These are phyloP conservation scores for Sandelia bainsii DNA, from an alignment of 2,797 vertebrate species.

Conservation along the genomic window DNA sequence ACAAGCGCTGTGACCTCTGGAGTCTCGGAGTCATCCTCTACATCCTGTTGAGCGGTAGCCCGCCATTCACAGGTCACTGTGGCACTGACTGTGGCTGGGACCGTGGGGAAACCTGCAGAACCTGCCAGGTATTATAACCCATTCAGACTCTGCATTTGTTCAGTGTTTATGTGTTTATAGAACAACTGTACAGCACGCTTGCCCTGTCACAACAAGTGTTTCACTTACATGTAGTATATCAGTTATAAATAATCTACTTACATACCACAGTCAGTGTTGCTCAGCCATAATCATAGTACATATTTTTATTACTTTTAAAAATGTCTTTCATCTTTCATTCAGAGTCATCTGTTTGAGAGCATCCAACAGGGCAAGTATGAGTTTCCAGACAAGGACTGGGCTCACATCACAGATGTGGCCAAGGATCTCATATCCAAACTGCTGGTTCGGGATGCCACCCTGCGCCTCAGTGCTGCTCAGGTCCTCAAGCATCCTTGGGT, in stretches of 20 bases:
- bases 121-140: conserved; percentile 89
- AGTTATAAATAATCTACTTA: conserved; percentile 7
- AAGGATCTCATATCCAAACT: conserved; percentile 97
- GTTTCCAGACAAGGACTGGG: conserved; percentile 96
- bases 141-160: background rate
- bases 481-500: conserved; percentile 95
- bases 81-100: conserved; percentile 97
- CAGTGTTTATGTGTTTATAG: background rate
- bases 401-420: conserved; percentile 92
- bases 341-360: conserved; percentile 96
- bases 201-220: background rate
- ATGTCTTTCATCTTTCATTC: conserved; percentile 22
- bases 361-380: conserved; percentile 98
- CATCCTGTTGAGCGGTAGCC: conserved; percentile 96
- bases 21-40: conserved; percentile 97
- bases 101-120: conserved; percentile 92
- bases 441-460: conserved; percentile 93
- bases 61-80: conserved; percentile 95
- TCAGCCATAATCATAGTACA: background rate
- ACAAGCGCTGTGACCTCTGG: conserved; percentile 98
- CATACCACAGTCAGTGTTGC: background rate
- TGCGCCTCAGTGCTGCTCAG: conserved; percentile 93
- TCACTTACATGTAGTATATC: too few species aligned
- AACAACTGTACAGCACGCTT: background rate
- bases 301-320: background rate